phyloP scores from a whole-genome alignment of 2,797 vertebrate genomes.

The Sparidentex hasta region DNA sequence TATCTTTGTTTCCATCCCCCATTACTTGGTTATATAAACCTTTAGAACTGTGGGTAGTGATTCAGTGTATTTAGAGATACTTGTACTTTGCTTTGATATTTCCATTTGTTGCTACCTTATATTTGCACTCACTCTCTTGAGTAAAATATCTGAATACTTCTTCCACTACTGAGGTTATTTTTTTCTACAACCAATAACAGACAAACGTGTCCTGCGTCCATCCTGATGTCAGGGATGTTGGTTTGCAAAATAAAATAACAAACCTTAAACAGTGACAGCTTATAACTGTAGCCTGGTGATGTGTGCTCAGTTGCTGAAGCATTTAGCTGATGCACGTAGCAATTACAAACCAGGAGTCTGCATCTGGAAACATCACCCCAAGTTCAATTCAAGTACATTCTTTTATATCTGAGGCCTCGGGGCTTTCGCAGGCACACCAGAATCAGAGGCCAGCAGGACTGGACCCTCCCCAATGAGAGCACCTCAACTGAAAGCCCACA shows the following conservation, averaged over 20 bases:
- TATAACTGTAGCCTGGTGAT: neutral
- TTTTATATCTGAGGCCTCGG: conserved; percentile 6
- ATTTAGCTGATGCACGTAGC: neutral
- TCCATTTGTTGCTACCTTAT: too few relatives aligned
- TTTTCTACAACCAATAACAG: neutral
- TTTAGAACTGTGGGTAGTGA: too few relatives aligned
- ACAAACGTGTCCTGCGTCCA: neutral
- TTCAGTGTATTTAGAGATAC: too few relatives aligned
- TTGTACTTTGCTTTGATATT: too few relatives aligned
- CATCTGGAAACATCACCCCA: conserved; percentile 7
- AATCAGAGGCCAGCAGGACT: conserved; percentile 43
- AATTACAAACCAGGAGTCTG: neutral
- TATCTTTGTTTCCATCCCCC: conserved; percentile 12
- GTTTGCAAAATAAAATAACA: neutral
- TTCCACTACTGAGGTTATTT: too few relatives aligned
- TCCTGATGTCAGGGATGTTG: neutral
- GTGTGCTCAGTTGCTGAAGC: neutral
- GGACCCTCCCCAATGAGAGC: conserved; percentile 4
- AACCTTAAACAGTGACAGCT: neutral
- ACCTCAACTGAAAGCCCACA: conserved; percentile 37
- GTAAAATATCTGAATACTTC: too few relatives aligned
- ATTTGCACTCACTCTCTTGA: too few relatives aligned
- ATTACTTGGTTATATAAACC: conserved; percentile 29
- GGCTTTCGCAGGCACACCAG: conserved; percentile 33
- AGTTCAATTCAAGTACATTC: conserved; percentile 16